phyloP scores from a whole-genome alignment of 2,797 vertebrate genomes.

The Gobionotothen gibberifrons region DNA sequence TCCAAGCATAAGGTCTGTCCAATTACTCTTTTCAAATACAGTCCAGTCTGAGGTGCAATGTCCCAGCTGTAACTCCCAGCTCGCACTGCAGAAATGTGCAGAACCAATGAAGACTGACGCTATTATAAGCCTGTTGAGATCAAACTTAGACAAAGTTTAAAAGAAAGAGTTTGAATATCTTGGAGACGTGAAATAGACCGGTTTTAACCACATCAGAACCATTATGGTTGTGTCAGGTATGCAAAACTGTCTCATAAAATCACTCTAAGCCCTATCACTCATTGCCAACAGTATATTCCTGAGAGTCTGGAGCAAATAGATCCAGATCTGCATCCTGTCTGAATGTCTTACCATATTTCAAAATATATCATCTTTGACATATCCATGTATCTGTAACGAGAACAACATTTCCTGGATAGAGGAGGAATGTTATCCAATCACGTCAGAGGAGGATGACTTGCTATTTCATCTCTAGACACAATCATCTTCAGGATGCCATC shows the following conservation, averaged over 20 bases:
- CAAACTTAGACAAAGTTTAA: constrained; percentile 1
- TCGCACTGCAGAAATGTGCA: constrained; percentile 5
- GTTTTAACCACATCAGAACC: background rate
- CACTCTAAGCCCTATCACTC: background rate
- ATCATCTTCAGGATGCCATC: constrained; percentile 38
- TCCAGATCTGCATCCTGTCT: background rate
- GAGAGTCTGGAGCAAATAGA: background rate
- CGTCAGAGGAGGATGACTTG: constrained; percentile 35
- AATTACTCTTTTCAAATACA: constrained; percentile 24
- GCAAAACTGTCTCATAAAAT: background rate
- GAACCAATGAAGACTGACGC: background rate
- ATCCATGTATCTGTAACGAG: background rate
- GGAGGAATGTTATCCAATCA: constrained; percentile 32
- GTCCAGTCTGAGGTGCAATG: background rate
- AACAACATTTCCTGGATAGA: constrained; percentile 15
- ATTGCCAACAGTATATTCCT: background rate
- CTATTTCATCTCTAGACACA: constrained; percentile 38
- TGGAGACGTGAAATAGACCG: background rate
- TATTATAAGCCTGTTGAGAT: constrained; percentile 18
- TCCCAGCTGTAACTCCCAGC: constrained; percentile 10
- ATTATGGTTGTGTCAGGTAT: background rate
- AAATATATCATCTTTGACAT: background rate
- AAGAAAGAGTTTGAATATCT: constrained; percentile 4
- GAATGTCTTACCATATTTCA: background rate
- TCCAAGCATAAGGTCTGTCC: constrained; percentile 39